Evolutionary conservation across 2,113 vertebrate species (phyloP), one percentile per base, ranked within the genome.

Genomic region (Hipposideros armiger): DNA sequence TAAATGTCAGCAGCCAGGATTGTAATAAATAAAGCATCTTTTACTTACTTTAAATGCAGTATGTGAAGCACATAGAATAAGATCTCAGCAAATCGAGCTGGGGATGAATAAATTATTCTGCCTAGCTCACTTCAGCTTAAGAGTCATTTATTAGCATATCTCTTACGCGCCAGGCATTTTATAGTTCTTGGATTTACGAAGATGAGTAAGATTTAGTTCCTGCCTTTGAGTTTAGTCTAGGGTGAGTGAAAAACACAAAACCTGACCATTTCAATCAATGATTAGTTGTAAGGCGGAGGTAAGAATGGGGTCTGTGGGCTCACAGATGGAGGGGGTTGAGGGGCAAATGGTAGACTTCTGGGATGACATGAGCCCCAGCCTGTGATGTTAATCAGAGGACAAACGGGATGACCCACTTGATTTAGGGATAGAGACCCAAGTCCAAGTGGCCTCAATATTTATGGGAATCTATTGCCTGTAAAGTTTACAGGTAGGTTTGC

Each of bases 11-110:
- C 87, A 76, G 90, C 90, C 60, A 96, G 84, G 80, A 90, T 90
- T 81, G 66, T 92, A 84, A 96, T 97, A 96, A 97, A 95, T 90
- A 95, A 90, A 85, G 30, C 76, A 87, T 95, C 87, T 95, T 96
- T 94, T 54, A 54, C 58, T 85, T 94, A 92, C 66, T 95, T 94
- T 50, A 87, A 16, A 85, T 92, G 74, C 62, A 84, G 66, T 87
- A 45, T 95, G 50, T 95, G 84, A 96, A 84, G 40, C 60, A 81
- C 87, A 52, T 66, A 93, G 87, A 97, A 86, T 87, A 89, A 81
- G 95, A 86, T 91, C 64, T 89, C n/a, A 87, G 52, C 58, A 90
- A 54, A 11, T 92, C 28, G 1, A 94, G n/a, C n/a, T 82, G 15
- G 56, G 93, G 50, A 73, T 93, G 62, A 87, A 82, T 88, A 86